Base-by-base conservation (phyloP, 64 coral and sea anemone genomes). In the Dendronephthya gigantea region DNA sequence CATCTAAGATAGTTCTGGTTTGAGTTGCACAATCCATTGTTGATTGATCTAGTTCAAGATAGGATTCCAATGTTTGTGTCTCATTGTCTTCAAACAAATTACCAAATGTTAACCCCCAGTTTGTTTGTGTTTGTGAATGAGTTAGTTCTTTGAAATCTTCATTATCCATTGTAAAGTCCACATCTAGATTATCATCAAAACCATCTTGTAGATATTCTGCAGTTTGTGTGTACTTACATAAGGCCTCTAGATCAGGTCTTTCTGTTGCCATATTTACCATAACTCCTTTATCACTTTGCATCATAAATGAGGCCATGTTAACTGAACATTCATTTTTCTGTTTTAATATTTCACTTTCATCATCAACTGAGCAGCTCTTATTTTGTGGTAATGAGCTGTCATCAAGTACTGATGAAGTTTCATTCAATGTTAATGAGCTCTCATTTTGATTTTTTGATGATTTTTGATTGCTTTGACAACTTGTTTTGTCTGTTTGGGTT, bases 1-100 rank as follows among this genome's bases (percentile, higher is more conserved):
- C 92, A 49, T 93, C 89, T 87, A 98, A 68, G 30, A 93, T 88
- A 22, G 95, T n/a, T n/a, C n/a, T n/a, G n/a, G n/a, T 98, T 75
- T 98, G 95, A 38, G 95, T 98, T 19, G 89, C 95, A 59, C 88
- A 93, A 48, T 93, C 91, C 45, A 82, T 89, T 14, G 95, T 93
- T 27, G 82, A 68, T 39, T 90, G 51, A 87, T 97, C 94, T 83
- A 97, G 85, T 19, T 88, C 95, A 55, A 98, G 84, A 10, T 90
- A 84, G 9, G 95, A 98, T 50, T 93, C 87, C 35, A 93, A 83
- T 11, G 95, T 98, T 83, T 98, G 95, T 27, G 95, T 90, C 47
- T 93, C 92, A 65, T 98, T 98, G 76, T 98, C 95, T 40, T 98
- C 95, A 19, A 91, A 68, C 1, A 98, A 85, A 41, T 49, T 56